Conservation (phyloP, 2,797 vertebrate genomes). For the Pseudochirops corinnae region DNA sequence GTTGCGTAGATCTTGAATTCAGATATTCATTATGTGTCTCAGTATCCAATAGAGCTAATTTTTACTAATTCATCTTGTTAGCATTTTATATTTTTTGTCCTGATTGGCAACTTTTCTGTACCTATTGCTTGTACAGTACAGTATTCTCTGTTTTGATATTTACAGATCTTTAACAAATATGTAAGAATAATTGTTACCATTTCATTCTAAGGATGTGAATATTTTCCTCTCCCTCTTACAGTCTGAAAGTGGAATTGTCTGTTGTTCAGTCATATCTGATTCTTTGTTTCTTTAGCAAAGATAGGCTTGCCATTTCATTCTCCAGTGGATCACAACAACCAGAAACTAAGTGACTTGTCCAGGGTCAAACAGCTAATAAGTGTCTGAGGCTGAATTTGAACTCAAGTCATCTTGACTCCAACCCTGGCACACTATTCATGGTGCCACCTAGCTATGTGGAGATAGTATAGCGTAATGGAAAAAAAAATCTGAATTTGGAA, state of each 20-base stretch:
- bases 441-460: not conserved
- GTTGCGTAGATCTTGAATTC: not conserved
- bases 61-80: not conserved
- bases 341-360: not conserved
- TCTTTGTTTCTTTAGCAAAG: not conserved
- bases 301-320: not conserved
- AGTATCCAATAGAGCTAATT: not conserved
- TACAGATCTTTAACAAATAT: not conserved
- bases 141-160: rapidly evolving
- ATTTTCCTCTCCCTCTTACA: not conserved
- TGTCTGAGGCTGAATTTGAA: not conserved
- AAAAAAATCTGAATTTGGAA: not conserved
- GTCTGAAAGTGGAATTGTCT: not conserved
- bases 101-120: not conserved
- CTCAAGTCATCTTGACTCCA: not conserved
- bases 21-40: not conserved
- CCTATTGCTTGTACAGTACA: rapidly evolving
- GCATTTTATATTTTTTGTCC: not conserved
- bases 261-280: not conserved
- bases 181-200: not conserved
- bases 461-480: not conserved
- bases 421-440: not conserved
- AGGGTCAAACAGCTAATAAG: not conserved
- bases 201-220: not conserved
- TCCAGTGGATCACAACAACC: not conserved